Evolutionary conservation across 1,140 invertebrate species (phyloP), one percentile per base, ranked within the genome.

Genomic region (Eupristina koningsbergeri): DNA sequence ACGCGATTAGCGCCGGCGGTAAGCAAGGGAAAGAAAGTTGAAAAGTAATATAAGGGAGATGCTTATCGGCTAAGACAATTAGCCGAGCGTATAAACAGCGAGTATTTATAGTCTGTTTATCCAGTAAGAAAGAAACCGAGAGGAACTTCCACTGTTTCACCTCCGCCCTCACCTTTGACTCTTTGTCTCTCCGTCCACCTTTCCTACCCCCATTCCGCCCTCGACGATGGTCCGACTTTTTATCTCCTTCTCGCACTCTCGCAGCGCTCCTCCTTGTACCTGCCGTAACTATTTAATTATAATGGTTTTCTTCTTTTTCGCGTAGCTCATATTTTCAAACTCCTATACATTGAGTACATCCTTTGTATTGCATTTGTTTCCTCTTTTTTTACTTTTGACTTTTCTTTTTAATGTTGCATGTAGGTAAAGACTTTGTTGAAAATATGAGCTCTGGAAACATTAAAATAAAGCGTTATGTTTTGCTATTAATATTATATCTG

Each of bases 1-100:
- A 83, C 81, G 74, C 87, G 86, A 89, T 89, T 89, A 87, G 87
- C 85, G 29, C 53, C 78, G 61, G 78, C 74, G 84, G 75, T 58
- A 84, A 87, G 86, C 84, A 88, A 88, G 86, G 86, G 88, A 87
- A 90, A 89, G 88, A 86, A 78, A 89, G 88, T 89, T 89, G 87
- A 87, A 89, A 91, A 90, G 90, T 91, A 91, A 91, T 90, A 90
- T 81, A 90, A 88, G 89, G 86, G 86, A 91, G 91, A 92, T 92
- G 86, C 86, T 91, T 92, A 92, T 92, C 91, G 86, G 81, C 85
- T 87, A 86, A 91, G 91, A 92, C 91, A 92, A 92, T 92, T 92
- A 92, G 89, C 91, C 85, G 88, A 87, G 91, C 90, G 89, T 91
- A 92, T 91, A 92, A 92, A 92, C 91, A 92, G 89, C 85, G 83